phyloP scores from a whole-genome alignment of 2,888 invertebrate genomes.

The Polyommatus iphigenia region DNA sequence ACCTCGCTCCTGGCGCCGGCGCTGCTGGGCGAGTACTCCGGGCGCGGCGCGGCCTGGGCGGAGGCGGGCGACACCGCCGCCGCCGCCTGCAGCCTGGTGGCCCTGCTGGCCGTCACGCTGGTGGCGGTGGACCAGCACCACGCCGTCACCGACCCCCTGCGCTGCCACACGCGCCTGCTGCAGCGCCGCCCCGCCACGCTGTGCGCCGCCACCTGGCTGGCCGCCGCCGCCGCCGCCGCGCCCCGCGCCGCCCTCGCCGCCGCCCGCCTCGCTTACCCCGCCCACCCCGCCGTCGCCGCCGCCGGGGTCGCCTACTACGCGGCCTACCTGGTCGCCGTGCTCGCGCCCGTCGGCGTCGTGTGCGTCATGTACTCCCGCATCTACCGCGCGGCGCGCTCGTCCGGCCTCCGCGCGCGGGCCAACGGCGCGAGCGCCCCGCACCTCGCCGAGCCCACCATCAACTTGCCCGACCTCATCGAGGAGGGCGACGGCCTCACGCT shows the following conservation, averaged over 20 bases:
- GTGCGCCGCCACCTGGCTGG: slow-evolving; percentile 78
- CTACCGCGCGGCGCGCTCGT: slow-evolving; percentile 87
- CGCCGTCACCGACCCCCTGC: slow-evolving; percentile 76
- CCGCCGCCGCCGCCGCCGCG: slow-evolving; percentile 64
- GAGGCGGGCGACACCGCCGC: slow-evolving; percentile 77
- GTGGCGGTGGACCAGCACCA: slow-evolving; percentile 78
- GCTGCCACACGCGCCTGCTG: slow-evolving; percentile 74
- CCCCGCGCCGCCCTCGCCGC: slow-evolving; percentile 61
- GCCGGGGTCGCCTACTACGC: slow-evolving; percentile 64
- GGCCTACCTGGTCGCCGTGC: slow-evolving; percentile 62
- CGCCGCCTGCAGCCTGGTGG: slow-evolving; percentile 63
- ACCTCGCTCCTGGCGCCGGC: slow-evolving; percentile 75
- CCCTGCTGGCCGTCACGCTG: slow-evolving; percentile 67
- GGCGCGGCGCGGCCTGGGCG: slow-evolving; percentile 81
- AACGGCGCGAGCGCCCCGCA: slow-evolving; percentile 76
- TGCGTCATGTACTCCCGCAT: slow-evolving; percentile 88
- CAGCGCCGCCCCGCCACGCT: slow-evolving; percentile 70
- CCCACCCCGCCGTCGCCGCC: slow-evolving; percentile 55
- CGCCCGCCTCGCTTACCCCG: slow-evolving; percentile 58
- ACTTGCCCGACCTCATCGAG: slow-evolving; percentile 66
- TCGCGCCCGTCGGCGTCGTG: slow-evolving; percentile 80
- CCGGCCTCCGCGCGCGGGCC: slow-evolving; percentile 76
- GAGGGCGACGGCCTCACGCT: slow-evolving; percentile 72
- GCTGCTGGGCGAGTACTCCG: slow-evolving; percentile 79
- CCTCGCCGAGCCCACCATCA: slow-evolving; percentile 69